A percentile compares a stretch with the other conserved stretches of the same genome.
Evolutionary conservation across 2,797 vertebrate genomes (phyloP).

Genomic region (Sebastes cheni): DNA sequence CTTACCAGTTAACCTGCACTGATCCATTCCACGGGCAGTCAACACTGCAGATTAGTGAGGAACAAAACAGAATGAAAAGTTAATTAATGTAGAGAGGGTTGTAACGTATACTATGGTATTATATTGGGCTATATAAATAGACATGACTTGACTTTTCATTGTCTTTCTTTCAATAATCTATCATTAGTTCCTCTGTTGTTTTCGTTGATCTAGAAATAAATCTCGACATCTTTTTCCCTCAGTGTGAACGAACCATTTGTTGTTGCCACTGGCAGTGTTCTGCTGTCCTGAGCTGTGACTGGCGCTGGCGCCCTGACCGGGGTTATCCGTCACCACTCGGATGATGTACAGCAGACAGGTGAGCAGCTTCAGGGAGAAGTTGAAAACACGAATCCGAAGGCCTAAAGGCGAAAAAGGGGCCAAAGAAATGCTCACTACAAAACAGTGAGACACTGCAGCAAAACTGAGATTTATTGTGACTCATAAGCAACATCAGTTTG

Average conservation of each 20-base stretch:
- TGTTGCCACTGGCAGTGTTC: constrained; percentile 50
- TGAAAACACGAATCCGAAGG: constrained; percentile 94
- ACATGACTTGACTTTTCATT: neutral
- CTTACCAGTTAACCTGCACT: constrained; percentile 89
- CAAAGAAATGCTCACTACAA: neutral
- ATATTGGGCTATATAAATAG: neutral
- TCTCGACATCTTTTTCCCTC: neutral
- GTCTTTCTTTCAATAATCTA: neutral
- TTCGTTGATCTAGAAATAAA: too few species aligned
- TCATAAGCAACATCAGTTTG: neutral
- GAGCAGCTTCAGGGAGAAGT: constrained; percentile 96
- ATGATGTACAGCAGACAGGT: constrained; percentile 96
- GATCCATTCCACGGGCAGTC: constrained; percentile 87
- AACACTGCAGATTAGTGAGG: constrained; percentile 73
- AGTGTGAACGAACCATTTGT: constrained; percentile 69
- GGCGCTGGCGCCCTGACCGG: constrained; percentile 62
- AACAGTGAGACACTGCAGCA: neutral
- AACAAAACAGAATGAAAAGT: neutral
- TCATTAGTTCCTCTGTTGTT: neutral
- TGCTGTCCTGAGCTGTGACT: constrained; percentile 48
- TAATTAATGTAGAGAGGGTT: neutral
- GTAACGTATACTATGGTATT: too few species aligned
- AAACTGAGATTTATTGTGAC: neutral
- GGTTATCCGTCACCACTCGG: constrained; percentile 92
- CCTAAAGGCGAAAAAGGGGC: constrained; percentile 70